Base-by-base conservation (phyloP, 2,113 vertebrate genomes). In the Toxotes chatareus region DNA sequence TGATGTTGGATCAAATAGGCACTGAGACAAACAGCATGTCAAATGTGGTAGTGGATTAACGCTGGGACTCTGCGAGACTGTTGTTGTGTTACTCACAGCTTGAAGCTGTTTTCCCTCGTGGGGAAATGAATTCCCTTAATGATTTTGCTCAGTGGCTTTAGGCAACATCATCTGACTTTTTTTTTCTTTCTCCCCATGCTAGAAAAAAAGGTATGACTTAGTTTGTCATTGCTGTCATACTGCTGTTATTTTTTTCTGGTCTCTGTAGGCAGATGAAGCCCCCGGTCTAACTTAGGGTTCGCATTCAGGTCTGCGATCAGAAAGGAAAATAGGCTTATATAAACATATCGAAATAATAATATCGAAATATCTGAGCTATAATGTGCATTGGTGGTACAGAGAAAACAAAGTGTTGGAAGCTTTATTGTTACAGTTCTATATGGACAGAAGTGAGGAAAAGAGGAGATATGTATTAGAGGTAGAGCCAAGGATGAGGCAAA, bases 1-100 rank as follows among this genome's bases (percentile, higher is more conserved):
- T 73, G 83, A 82, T 76, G 75, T 27, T 62, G 76, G 74, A 86
- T 89, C 86, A 87, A 83, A 86, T 73, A 80, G 82, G 63, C 75
- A 61, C 65, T 49, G 85, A 88, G 90, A 89, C 90, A 86, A 90
- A 91, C 83, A 88, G 47, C 76, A 64, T 85, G 83, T 89, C 87
- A 87, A 80, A 86, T 42, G 80, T 70, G 70, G 44, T 59, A 62
- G 71, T 86, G 85, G 84, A 88, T 90, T 88, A 87, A 88, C n/a
- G 21, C 77, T 38, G 66, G 62, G 76, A 80, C 53, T 76, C 31
- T 71, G 55, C 8, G 55, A 76, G 73, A 63, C 76, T 84, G 78
- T 79, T 88, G 65, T 73, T 79, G 55, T 86, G 86, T 86, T 89
- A 7, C 53, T 83, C 84, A 21, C 84, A 86, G 86, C 87, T 86